Conservation (phyloP, 2,113 vertebrate species). For the Phylloscopus trochilus region DNA sequence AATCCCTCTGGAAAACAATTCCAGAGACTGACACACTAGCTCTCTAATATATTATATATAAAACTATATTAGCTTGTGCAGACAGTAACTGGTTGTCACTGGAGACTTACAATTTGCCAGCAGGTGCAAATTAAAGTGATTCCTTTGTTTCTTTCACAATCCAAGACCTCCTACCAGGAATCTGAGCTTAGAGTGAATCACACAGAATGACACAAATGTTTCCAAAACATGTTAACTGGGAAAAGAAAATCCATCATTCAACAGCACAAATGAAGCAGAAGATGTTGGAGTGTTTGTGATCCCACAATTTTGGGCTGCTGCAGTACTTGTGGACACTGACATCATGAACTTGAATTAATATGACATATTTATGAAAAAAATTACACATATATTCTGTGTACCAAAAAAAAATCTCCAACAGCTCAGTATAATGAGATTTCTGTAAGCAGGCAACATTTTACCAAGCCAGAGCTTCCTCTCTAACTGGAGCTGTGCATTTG, state of each 20-base stretch:
- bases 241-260: background rate
- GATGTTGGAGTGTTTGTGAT: background rate
- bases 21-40: background rate
- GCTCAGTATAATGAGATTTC: background rate
- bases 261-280: background rate
- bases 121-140: background rate
- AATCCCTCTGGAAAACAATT: background rate
- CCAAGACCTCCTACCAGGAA: background rate
- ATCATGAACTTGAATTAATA: background rate
- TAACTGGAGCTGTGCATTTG: background rate
- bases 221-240: background rate
- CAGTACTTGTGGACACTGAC: accelerated
- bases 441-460: background rate
- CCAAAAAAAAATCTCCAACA: background rate
- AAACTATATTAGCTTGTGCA: background rate
- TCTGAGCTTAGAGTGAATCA: background rate
- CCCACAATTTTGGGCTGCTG: background rate
- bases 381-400: background rate
- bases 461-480: background rate
- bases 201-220: background rate
- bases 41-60: background rate
- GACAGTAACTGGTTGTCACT: background rate
- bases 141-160: background rate
- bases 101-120: background rate
- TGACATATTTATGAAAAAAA: background rate